These are phyloP conservation scores for Aphaenogaster rudis DNA, from an alignment of 1,140 invertebrate genomes.

Conservation along the genomic window DNA sequence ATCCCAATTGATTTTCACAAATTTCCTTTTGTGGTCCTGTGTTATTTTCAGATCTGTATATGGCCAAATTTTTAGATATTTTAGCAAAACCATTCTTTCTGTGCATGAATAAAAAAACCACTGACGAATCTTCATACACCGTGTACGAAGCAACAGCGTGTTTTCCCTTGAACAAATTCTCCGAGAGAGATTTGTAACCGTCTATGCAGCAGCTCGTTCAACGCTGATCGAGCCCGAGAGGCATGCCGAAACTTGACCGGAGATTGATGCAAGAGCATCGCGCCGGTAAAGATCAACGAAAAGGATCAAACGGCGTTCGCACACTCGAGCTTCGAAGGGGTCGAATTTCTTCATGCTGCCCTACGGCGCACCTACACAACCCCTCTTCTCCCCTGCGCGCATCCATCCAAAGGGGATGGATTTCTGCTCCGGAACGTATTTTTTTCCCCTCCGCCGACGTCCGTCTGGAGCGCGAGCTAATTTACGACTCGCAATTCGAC, in stretches of 20 bases:
- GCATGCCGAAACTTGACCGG: slow-evolving; percentile 5
- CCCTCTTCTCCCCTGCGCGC: background rate
- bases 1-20: too few relatives aligned
- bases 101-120: slow-evolving; percentile 6
- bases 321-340: background rate
- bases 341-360: slow-evolving; percentile 27
- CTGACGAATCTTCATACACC: background rate
- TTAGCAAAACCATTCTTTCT: too few relatives aligned
- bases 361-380: background rate
- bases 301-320: slow-evolving; percentile 29
- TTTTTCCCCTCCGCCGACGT: slow-evolving; percentile 13
- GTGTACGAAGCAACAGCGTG: slow-evolving; percentile 9
- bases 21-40: too few relatives aligned
- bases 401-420: slow-evolving; percentile 26
- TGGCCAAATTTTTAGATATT: too few relatives aligned
- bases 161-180: slow-evolving; percentile 52
- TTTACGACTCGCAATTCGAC: slow-evolving; percentile 75
- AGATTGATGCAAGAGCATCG: slow-evolving; percentile 43
- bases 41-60: too few relatives aligned
- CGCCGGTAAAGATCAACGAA: slow-evolving; percentile 29
- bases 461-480: slow-evolving; percentile 56
- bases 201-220: slow-evolving; percentile 14
- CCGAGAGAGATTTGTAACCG: background rate
- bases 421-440: slow-evolving; percentile 53
- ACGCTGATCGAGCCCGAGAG: slow-evolving; percentile 7